Conservation (phyloP, 2,113 vertebrate genomes). For the Chaenogobius annularis region DNA sequence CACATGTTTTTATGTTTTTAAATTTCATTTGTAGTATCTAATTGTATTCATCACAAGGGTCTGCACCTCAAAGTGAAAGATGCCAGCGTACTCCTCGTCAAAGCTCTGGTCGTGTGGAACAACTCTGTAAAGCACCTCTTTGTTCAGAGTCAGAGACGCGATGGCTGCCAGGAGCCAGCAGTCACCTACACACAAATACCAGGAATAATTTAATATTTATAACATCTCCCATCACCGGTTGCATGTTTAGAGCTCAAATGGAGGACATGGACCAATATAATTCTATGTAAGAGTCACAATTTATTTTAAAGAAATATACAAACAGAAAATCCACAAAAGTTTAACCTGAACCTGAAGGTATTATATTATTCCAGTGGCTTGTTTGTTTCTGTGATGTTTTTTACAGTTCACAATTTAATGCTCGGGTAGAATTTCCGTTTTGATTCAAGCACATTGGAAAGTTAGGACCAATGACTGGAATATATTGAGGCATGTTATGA, state of each 20-base stretch:
- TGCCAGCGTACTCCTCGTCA: conserved; percentile 81
- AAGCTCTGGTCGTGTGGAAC: conserved; percentile 84
- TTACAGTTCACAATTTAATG: no score
- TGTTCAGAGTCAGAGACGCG: conserved; percentile 87
- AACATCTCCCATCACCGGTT: neutral
- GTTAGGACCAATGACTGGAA: no score
- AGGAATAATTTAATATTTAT: neutral
- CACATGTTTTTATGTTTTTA: no score
- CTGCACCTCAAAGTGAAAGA: conserved; percentile 90
- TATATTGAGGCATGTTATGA: neutral
- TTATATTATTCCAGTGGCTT: neutral
- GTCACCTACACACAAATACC: conserved; percentile 78
- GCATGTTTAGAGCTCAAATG: neutral
- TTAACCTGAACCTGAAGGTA: neutral
- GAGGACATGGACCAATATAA: neutral
- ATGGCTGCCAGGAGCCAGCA: conserved; percentile 92
- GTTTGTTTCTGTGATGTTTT: neutral
- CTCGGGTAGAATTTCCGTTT: no score
- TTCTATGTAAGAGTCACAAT: neutral
- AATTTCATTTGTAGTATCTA: no score
- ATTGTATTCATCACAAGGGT: no score
- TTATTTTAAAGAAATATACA: neutral
- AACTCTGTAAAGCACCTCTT: conserved; percentile 80
- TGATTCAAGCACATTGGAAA: no score
- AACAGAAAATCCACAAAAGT: neutral